phyloP scores from a whole-genome alignment of 30 jellyfish, hydroid and myxozoan species.

The Hydractinia symbiolongicarpus region DNA sequence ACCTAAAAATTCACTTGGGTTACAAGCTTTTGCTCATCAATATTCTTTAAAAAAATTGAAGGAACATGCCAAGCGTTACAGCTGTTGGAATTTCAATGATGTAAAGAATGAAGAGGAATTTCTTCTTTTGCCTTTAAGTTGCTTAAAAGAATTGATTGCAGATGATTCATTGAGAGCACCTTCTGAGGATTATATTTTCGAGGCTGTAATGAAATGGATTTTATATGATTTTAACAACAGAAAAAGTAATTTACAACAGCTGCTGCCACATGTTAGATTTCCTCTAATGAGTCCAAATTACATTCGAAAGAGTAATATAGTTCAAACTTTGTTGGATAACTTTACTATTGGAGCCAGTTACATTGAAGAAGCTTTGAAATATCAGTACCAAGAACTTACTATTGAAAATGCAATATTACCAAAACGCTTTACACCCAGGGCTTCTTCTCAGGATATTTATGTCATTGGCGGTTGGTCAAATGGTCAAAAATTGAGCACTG shows the following conservation, averaged over 20 bases:
- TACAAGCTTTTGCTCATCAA: conserved; percentile 67
- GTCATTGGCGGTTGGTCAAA: too few species aligned
- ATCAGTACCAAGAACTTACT: too few species aligned
- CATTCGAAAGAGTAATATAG: too few species aligned
- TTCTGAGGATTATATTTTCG: conserved; percentile 72
- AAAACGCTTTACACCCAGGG: too few species aligned
- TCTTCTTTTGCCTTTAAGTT: conserved; percentile 54
- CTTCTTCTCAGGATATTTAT: too few species aligned
- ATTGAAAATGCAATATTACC: too few species aligned
- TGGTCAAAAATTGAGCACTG: too few species aligned
- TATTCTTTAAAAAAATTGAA: conserved; percentile 57
- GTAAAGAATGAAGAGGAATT: conserved; percentile 71
- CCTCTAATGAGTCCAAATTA: conserved; percentile 62
- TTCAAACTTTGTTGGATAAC: too few species aligned
- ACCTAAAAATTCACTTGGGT: conserved; percentile 58
- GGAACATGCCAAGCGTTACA: conserved; percentile 70
- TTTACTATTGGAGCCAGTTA: too few species aligned
- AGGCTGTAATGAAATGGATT: conserved; percentile 83
- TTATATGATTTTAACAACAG: conserved; percentile 55
- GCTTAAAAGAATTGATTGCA: conserved; percentile 53
- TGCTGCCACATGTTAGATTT: conserved; percentile 64
- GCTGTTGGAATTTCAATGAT: conserved; percentile 82
- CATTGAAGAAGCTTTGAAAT: too few species aligned
- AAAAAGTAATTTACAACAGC: conserved; percentile 25
- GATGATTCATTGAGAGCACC: conserved; percentile 71